Conservation (phyloP, 1,140 invertebrate genomes). For the Drosophila simulans region DNA sequence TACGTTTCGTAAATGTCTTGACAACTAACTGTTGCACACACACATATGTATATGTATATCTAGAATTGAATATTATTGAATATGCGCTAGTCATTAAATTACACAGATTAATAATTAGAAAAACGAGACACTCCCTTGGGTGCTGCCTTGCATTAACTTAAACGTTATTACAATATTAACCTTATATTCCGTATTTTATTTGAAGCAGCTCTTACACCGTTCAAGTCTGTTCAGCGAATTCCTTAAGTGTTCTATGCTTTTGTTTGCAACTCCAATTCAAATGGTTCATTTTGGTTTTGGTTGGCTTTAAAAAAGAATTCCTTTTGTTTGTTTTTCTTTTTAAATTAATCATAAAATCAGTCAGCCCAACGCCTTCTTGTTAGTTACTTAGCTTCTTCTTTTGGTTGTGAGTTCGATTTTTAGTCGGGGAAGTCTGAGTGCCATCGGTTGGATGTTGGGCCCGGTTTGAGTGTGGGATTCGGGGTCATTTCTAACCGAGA, state of each 20-base stretch:
- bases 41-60: conserved; percentile 33
- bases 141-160: conserved; percentile 36
- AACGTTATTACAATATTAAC: conserved; percentile 53
- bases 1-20: conserved; percentile 51
- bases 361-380: conserved; percentile 68
- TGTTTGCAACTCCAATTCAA: conserved; percentile 45
- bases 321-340: conserved; percentile 22
- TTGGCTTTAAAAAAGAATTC: conserved; percentile 46
- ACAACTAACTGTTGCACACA: conserved; percentile 51
- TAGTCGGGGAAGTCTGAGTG: conserved; percentile 16
- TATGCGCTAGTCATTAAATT: conserved; percentile 58
- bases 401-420: conserved; percentile 43
- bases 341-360: conserved; percentile 81
- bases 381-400: conserved; percentile 46
- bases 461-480: conserved; percentile 2
- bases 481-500: conserved; percentile 14
- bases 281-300: conserved; percentile 31
- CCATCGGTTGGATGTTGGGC: conserved; percentile 27
- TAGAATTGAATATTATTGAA: conserved; percentile 53
- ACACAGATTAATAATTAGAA: conserved; percentile 57
- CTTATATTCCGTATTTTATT: conserved; percentile 24
- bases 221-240: conserved; percentile 72
- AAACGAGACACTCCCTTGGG: conserved; percentile 21
- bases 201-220: conserved; percentile 37
- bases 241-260: conserved; percentile 47